Conservation (phyloP, 1,140 invertebrate genomes). For the Campoletis sonorensis region DNA sequence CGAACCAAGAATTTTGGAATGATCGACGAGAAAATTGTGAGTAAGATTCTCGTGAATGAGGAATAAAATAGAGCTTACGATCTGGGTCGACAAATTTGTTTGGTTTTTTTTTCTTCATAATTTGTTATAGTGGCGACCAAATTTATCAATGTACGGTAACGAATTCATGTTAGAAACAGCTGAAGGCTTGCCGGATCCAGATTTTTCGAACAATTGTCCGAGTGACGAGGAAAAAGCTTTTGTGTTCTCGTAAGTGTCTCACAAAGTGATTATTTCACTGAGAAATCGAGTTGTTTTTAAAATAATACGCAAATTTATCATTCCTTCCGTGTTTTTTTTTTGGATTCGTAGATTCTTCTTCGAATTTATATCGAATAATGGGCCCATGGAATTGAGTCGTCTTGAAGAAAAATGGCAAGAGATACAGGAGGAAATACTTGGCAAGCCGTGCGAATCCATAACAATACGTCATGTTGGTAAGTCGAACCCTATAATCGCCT, state of each 20-base stretch:
- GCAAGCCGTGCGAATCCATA: constrained; percentile 31
- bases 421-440: constrained; percentile 31
- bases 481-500: neutral
- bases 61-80: neutral
- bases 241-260: constrained; percentile 48
- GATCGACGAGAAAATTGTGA: constrained; percentile 28
- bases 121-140: constrained; percentile 52
- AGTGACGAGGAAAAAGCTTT: constrained; percentile 40
- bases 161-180: constrained; percentile 30
- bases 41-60: neutral
- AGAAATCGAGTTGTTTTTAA: constrained; percentile 6
- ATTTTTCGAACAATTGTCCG: constrained; percentile 30
- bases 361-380: constrained; percentile 48
- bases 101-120: neutral
- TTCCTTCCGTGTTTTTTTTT: constrained; percentile 39
- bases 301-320: neutral
- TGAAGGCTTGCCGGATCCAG: constrained; percentile 39
- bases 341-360: constrained; percentile 47
- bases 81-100: neutral
- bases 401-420: constrained; percentile 47
- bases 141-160: constrained; percentile 49
- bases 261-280: neutral
- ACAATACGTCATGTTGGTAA: constrained; percentile 32
- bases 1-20: constrained; percentile 50
- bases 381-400: constrained; percentile 4